phyloP scores from a whole-genome alignment of 1,140 invertebrate genomes.

The Chrysoperla carnea region DNA sequence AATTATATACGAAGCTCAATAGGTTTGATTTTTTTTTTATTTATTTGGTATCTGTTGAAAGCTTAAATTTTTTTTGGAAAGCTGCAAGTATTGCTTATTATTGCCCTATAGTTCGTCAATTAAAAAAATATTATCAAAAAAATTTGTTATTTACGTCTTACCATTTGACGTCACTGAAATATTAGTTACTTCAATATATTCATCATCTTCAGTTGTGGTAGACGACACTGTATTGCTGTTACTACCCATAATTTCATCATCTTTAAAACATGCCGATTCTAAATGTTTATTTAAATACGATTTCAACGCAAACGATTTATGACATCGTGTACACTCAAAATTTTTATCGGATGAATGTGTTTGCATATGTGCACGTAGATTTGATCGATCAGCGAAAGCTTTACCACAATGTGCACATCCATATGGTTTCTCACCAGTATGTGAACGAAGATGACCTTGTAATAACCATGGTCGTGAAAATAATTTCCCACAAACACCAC shows the following conservation, averaged over 20 bases:
- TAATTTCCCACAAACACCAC: slow-evolving; percentile 91
- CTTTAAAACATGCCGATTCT: slow-evolving; percentile 88
- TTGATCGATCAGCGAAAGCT: slow-evolving; percentile 94
- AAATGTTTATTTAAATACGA: slow-evolving; percentile 98
- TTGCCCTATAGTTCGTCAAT: too few relatives aligned
- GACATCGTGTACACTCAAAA: slow-evolving; percentile 83
- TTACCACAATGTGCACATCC: slow-evolving; percentile 97
- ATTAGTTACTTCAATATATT: too few relatives aligned
- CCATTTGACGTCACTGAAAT: too few relatives aligned
- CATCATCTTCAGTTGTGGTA: too few relatives aligned
- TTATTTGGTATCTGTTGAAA: too few relatives aligned
- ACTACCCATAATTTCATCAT: slow-evolving; percentile 23
- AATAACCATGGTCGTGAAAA: slow-evolving; percentile 96
- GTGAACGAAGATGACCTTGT: slow-evolving; percentile 89
- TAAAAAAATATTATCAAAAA: too few relatives aligned
- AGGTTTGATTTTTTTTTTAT: too few relatives aligned
- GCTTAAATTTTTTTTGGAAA: too few relatives aligned
- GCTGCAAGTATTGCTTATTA: too few relatives aligned
- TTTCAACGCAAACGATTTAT: slow-evolving; percentile 95
- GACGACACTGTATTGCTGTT: too few relatives aligned
- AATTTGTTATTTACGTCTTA: too few relatives aligned
- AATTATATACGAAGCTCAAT: too few relatives aligned
- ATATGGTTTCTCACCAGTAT: slow-evolving; percentile 98
- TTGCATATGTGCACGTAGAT: slow-evolving; percentile 97
- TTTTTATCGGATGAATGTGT: slow-evolving; percentile 94